A percentile compares a stretch with the other conserved stretches of the same genome.
phyloP scores from a whole-genome alignment of 1,140 invertebrate species.

The Battus philenor region DNA sequence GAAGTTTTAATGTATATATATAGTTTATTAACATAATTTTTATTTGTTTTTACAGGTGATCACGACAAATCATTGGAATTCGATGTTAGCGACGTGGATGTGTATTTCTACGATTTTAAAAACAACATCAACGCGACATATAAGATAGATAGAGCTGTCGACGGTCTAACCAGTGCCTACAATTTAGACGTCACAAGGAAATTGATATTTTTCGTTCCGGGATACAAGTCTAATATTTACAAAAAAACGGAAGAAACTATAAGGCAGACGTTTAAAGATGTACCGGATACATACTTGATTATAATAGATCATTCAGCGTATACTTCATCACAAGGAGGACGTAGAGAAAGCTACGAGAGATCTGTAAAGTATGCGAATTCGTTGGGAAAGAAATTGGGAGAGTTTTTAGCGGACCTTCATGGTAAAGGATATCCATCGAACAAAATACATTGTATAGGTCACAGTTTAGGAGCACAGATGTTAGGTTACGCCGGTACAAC shows the following conservation, averaged over 20 bases:
- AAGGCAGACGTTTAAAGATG: slow-evolving; percentile 45
- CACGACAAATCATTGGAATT: slow-evolving; percentile 42
- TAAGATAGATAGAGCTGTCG: slow-evolving; percentile 39
- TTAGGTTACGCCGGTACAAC: slow-evolving; percentile 58
- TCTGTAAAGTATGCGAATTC: slow-evolving; percentile 46
- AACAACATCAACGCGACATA: slow-evolving; percentile 56
- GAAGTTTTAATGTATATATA: too few relatives aligned
- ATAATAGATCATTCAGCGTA: slow-evolving; percentile 62
- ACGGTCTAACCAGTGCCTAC: slow-evolving; percentile 35
- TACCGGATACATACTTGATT: slow-evolving; percentile 52
- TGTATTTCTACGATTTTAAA: slow-evolving; percentile 62
- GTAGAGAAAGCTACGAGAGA: slow-evolving; percentile 49
- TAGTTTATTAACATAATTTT: too few relatives aligned
- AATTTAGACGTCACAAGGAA: slow-evolving; percentile 47
- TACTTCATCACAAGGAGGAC: slow-evolving; percentile 41
- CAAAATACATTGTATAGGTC: slow-evolving; percentile 70
- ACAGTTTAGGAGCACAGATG: slow-evolving; percentile 74
- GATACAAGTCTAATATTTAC: slow-evolving; percentile 56
- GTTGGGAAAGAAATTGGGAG: slow-evolving; percentile 44
- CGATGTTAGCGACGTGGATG: slow-evolving; percentile 42
- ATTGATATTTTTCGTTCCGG: slow-evolving; percentile 57
- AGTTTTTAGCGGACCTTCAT: slow-evolving; percentile 38
- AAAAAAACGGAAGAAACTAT: slow-evolving; percentile 50
- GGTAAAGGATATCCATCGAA: slow-evolving; percentile 41
- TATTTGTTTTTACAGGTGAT: slow-evolving; percentile 65